phyloP scores from a whole-genome alignment of 2,888 invertebrate genomes.

The Temnothorax ravouxi region DNA sequence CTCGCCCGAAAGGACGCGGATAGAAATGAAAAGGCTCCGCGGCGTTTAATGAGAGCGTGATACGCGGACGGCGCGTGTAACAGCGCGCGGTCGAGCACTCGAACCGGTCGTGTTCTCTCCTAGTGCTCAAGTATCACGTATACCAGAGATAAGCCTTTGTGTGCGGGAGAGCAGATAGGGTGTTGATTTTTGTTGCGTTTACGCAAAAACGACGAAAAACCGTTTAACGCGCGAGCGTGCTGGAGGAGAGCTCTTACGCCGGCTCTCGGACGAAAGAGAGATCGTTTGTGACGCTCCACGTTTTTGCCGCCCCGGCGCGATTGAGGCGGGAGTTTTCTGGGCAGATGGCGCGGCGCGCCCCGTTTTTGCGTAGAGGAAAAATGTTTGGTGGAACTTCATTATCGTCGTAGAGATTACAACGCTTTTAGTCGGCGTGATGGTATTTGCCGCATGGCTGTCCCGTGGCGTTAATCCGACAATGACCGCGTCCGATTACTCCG shows the following conservation, averaged over 20 bases:
- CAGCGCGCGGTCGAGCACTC: neutral
- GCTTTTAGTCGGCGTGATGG: constrained; percentile 47
- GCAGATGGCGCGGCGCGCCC: constrained; percentile 29
- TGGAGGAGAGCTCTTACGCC: constrained; percentile 35
- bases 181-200: constrained; percentile 43
- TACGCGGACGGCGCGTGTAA: constrained; percentile 25
- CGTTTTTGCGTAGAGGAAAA: constrained; percentile 48
- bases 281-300: constrained; percentile 45
- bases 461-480: constrained; percentile 39
- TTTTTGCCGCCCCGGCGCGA: constrained; percentile 43
- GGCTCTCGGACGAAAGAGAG: constrained; percentile 45
- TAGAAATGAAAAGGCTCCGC: constrained; percentile 27
- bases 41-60: constrained; percentile 59
- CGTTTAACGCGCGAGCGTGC: constrained; percentile 30
- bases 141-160: constrained; percentile 46
- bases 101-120: neutral
- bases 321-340: constrained; percentile 47
- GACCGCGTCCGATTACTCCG: constrained; percentile 41
- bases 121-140: constrained; percentile 23
- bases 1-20: constrained; percentile 7
- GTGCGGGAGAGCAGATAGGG: constrained; percentile 22
- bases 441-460: constrained; percentile 43
- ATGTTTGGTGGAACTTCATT: constrained; percentile 51
- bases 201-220: constrained; percentile 40
- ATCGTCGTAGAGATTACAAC: constrained; percentile 51